Conservation (phyloP, 2,797 vertebrate species). For the Scarus forsteni region DNA sequence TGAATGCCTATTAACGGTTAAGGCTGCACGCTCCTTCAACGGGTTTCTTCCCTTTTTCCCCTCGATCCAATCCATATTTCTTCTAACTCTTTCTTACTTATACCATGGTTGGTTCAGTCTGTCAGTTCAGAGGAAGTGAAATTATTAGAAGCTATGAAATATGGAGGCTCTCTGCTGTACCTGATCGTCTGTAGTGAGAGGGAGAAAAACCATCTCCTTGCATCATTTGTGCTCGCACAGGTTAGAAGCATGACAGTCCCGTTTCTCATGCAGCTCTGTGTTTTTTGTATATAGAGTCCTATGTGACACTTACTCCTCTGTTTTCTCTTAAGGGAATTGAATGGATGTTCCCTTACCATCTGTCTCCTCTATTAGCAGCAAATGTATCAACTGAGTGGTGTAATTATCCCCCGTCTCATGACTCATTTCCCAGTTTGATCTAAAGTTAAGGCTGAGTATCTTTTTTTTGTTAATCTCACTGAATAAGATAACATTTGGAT, state of each 20-base stretch:
- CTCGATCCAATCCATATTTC: constrained; percentile 60
- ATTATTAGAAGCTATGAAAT: constrained; percentile 64
- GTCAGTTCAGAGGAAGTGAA: constrained; percentile 51
- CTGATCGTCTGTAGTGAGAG: constrained; percentile 30
- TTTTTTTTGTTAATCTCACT: constrained; percentile 60
- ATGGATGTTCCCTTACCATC: constrained; percentile 65
- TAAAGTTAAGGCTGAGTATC: constrained; percentile 66
- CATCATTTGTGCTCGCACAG: constrained; percentile 39
- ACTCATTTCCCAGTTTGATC: constrained; percentile 70
- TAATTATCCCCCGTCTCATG: constrained; percentile 67
- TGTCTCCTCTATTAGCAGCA: constrained; percentile 67
- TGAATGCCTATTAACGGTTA: constrained; percentile 46
- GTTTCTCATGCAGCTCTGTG: constrained; percentile 19
- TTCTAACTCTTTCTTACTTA: constrained; percentile 40
- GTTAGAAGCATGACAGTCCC: constrained; percentile 43
- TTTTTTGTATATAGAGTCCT: constrained; percentile 26
- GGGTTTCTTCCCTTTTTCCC: constrained; percentile 42
- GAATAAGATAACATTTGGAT: constrained; percentile 52
- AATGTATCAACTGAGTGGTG: constrained; percentile 60
- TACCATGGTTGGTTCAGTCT: constrained; percentile 29
- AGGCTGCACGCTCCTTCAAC: constrained; percentile 11
- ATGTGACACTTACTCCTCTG: constrained; percentile 51
- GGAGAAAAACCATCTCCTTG: constrained; percentile 16
- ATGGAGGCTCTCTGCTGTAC: constrained; percentile 51
- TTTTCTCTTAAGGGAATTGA: constrained; percentile 59